Evolutionary conservation across 2,797 vertebrate genomes (phyloP), one percentile per base, ranked within the genome.

Genomic region (Centropyge bicolor): DNA sequence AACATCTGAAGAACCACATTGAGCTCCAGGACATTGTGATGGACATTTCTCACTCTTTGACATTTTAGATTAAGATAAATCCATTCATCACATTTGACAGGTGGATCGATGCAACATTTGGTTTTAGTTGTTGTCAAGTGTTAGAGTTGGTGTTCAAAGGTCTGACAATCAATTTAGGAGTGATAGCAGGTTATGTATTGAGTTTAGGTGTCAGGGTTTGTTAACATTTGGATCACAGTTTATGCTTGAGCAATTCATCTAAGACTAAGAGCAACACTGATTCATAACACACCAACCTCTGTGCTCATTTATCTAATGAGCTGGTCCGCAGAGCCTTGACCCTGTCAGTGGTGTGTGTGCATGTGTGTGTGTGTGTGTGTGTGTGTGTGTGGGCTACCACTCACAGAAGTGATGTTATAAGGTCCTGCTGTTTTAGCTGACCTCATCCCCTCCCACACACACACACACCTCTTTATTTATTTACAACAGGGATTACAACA

Each of bases 391-490:
- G 62, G 71, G 70, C 6, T 70, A 22, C 31, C 46, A 59, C 64
- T 51, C 63, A 49, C 48, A 72, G 9, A 43, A 35, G 66, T 19
- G 24, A 67, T 64, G 74, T 49, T 56, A 59, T 61, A 46, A 82
- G 73, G 70, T 86, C 71, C 64, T 86, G 71, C 68, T 79, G 69
- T 76, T 82, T 88, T 60, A 48, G 83, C 76, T 89, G 79, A 92
- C 61, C 69, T 91, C 78, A 86, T 73, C 76, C 31, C 19, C 81
- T 62, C 54, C 70, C 55, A 45, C 57, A 64, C 40, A 73, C 72
- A 79, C 67, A 70, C 76, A 69, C 65, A 41, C n/a, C 8, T 76
- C 41, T 73, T 80, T 51, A 76, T 70, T 81, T 86, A 85, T 86
- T 83, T 85, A 84, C 80, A 83, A 43, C 51, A 27, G 31, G 56